Conservation (phyloP, 2,113 vertebrate species). For the Urocolius indicus region DNA sequence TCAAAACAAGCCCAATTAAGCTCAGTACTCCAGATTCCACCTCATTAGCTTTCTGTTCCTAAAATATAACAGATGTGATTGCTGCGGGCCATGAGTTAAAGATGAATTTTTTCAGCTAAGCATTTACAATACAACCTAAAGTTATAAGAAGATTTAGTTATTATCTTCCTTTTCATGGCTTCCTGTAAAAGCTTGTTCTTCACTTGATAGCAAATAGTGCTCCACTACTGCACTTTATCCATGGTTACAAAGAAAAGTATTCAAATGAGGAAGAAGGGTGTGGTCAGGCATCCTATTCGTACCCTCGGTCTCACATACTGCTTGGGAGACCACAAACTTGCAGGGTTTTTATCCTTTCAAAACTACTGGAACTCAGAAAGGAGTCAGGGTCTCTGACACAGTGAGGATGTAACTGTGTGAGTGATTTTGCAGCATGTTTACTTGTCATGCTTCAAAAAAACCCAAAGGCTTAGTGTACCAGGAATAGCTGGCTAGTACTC, state of each 20-base stretch:
- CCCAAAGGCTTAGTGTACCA: background rate
- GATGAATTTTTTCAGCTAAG: constrained; percentile 81
- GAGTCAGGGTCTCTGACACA: background rate
- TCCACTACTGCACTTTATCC: constrained; percentile 43
- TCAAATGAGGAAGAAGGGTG: constrained; percentile 19
- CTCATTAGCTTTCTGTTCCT: constrained; percentile 86
- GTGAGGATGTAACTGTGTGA: background rate
- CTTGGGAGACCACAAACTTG: background rate
- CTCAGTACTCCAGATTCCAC: constrained; percentile 83
- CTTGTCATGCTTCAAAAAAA: constrained; percentile 1
- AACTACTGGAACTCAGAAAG: background rate
- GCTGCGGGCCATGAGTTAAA: constrained; percentile 81
- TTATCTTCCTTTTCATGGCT: constrained; percentile 78
- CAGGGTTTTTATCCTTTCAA: background rate
- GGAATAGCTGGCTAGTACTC: background rate
- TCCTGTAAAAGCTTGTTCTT: constrained; percentile 77
- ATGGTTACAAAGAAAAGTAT: constrained; percentile 38
- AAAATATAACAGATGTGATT: constrained; percentile 87
- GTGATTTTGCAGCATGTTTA: background rate
- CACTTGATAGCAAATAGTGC: constrained; percentile 69
- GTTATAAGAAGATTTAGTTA: constrained; percentile 82
- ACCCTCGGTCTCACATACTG: background rate
- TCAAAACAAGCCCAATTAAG: constrained; percentile 88
- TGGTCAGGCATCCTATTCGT: constrained; percentile 29
- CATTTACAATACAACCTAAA: constrained; percentile 81